phyloP scores from a whole-genome alignment of 1,140 invertebrate species.

The Samia ricini region DNA sequence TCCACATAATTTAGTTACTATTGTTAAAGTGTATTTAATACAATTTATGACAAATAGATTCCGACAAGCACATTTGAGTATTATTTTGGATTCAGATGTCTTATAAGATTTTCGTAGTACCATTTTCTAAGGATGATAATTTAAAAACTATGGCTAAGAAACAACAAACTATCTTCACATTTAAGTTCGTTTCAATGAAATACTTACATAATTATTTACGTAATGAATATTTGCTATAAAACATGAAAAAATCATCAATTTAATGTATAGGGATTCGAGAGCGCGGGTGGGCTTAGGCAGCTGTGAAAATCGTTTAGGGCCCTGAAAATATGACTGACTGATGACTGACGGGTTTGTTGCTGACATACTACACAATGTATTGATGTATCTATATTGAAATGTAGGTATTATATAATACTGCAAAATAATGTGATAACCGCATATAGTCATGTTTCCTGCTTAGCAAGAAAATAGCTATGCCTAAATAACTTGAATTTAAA shows the following conservation, averaged over 20 bases:
- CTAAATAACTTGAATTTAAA: neutral
- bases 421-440: neutral
- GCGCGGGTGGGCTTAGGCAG: slow-evolving; percentile 58
- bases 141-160: neutral
- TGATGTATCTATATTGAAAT: slow-evolving; percentile 22
- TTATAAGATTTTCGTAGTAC: neutral
- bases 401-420: neutral
- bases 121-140: neutral
- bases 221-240: neutral
- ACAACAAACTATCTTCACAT: neutral
- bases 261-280: slow-evolving; percentile 23
- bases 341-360: neutral
- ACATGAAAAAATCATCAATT: neutral
- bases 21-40: neutral
- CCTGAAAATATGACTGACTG: neutral
- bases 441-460: neutral
- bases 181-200: slow-evolving; percentile 8
- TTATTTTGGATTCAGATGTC: neutral
- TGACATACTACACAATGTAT: slow-evolving; percentile 19
- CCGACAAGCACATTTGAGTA: neutral
- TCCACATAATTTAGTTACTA: slow-evolving; percentile 9
- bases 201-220: neutral
- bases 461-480: neutral
- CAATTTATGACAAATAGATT: neutral
- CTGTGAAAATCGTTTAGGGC: slow-evolving; percentile 18